These are phyloP conservation scores for Zaprionus capensis DNA, from an alignment of 1,140 invertebrate species.

Conservation along the genomic window DNA sequence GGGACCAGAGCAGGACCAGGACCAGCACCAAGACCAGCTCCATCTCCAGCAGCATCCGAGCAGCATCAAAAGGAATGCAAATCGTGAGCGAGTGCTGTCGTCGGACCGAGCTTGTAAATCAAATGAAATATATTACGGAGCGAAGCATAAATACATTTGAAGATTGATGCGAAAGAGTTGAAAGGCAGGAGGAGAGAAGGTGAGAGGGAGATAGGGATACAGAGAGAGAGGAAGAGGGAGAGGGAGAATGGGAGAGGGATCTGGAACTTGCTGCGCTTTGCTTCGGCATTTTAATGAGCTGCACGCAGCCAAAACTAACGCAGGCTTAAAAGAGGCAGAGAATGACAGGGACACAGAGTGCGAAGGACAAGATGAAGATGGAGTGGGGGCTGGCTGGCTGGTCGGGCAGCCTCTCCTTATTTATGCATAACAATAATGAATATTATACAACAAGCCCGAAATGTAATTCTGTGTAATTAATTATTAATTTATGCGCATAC, in stretches of 20 bases:
- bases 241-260: background rate
- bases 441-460: slow-evolving; percentile 84
- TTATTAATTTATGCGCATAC: slow-evolving; percentile 84
- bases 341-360: slow-evolving; percentile 7
- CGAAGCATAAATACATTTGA: slow-evolving; percentile 66
- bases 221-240: background rate
- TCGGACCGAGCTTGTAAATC: slow-evolving; percentile 66
- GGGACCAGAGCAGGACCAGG: slow-evolving; percentile 28
- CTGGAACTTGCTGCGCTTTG: slow-evolving; percentile 40
- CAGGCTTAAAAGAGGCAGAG: slow-evolving; percentile 56
- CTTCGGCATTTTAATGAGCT: slow-evolving; percentile 76
- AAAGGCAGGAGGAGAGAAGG: slow-evolving; percentile 12
- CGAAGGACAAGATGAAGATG: slow-evolving; percentile 14
- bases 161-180: slow-evolving; percentile 58
- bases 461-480: slow-evolving; percentile 84
- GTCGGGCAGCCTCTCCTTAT: slow-evolving; percentile 64
- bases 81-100: slow-evolving; percentile 59
- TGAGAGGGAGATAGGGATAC: background rate
- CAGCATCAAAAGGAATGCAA: slow-evolving; percentile 76
- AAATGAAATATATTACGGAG: slow-evolving; percentile 76
- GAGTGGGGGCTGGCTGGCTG: too few species aligned
- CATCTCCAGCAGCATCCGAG: background rate
- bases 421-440: slow-evolving; percentile 84
- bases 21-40: background rate
- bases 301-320: slow-evolving; percentile 61